A percentile compares a stretch with the other conserved stretches of the same genome.
These are phyloP conservation scores for Anthophora plumipes DNA, from an alignment of 2,888 invertebrate species.

Conservation along the genomic window DNA sequence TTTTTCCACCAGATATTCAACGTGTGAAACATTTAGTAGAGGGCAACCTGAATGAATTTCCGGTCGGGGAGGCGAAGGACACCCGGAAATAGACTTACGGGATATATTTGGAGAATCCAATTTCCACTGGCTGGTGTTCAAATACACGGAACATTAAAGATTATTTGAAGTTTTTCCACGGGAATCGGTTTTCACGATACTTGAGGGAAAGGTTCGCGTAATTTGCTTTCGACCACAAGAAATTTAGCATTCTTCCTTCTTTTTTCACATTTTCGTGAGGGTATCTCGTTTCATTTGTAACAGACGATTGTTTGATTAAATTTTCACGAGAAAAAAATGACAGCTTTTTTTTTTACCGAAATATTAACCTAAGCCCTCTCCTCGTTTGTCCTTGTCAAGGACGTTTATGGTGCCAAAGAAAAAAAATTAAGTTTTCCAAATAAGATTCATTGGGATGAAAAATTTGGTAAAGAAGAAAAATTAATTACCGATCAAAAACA, in stretches of 20 bases:
- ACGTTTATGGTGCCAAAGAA: too few relatives aligned
- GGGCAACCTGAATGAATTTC: conserved; percentile 12
- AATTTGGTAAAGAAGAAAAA: too few relatives aligned
- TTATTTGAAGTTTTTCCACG: conserved; percentile 25
- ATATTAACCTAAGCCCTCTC: too few relatives aligned
- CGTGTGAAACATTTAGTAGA: not conserved
- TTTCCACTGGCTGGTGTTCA: not conserved
- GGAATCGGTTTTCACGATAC: conserved; percentile 32
- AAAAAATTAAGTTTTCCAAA: too few relatives aligned
- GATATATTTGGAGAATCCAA: conserved; percentile 23
- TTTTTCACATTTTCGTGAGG: too few relatives aligned
- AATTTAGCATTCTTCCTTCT: not conserved
- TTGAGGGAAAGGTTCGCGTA: not conserved
- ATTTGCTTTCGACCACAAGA: not conserved
- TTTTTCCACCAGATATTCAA: not conserved
- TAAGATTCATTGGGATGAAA: too few relatives aligned
- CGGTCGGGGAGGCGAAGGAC: not conserved
- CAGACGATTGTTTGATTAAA: too few relatives aligned
- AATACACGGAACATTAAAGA: conserved; percentile 1
- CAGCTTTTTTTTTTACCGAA: not conserved
- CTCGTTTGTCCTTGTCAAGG: too few relatives aligned
- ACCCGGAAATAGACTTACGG: not conserved
- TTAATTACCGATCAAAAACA: too few relatives aligned
- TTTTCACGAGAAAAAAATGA: not conserved
- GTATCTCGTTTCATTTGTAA: not conserved